Evolutionary conservation across 2,888 invertebrate genomes (phyloP).

Genomic region (Zaprionus bogoriensis): DNA sequence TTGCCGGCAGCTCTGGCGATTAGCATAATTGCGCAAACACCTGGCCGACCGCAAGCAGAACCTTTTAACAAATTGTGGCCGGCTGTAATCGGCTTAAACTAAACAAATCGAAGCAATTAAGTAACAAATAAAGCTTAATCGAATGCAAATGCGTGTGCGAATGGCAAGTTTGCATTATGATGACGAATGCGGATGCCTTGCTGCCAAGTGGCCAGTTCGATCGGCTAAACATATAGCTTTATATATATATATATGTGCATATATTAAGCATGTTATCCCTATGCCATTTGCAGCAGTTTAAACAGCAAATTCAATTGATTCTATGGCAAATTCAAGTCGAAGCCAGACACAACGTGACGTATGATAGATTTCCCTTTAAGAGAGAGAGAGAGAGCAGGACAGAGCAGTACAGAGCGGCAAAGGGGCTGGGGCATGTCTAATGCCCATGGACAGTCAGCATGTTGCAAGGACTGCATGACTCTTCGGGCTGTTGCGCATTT

Average conservation of each 20-base stretch:
- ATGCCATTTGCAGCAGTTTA: no score
- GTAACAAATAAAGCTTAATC: conserved; percentile 42
- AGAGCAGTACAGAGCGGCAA: no score
- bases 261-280: not conserved
- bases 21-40: conserved; percentile 64
- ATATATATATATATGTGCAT: no score
- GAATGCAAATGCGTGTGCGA: conserved; percentile 33
- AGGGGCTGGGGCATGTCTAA: conserved; percentile 19
- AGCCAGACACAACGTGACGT: conserved; percentile 46
- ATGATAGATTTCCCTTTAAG: conserved; percentile 65
- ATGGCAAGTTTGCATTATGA: conserved; percentile 18
- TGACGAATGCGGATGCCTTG: no score
- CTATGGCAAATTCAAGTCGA: not conserved
- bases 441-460: conserved; percentile 25
- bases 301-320: not conserved
- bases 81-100: conserved; percentile 69
- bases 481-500: conserved; percentile 54
- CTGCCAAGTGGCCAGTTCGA: no score
- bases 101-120: conserved; percentile 65
- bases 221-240: no score
- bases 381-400: no score
- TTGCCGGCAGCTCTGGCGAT: conserved; percentile 32
- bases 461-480: conserved; percentile 38
- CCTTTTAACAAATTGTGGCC: conserved; percentile 71
- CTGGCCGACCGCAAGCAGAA: conserved; percentile 42